Evolutionary conservation across 2,888 invertebrate genomes (phyloP).

Genomic region (Caenorhabditis virilis): DNA sequence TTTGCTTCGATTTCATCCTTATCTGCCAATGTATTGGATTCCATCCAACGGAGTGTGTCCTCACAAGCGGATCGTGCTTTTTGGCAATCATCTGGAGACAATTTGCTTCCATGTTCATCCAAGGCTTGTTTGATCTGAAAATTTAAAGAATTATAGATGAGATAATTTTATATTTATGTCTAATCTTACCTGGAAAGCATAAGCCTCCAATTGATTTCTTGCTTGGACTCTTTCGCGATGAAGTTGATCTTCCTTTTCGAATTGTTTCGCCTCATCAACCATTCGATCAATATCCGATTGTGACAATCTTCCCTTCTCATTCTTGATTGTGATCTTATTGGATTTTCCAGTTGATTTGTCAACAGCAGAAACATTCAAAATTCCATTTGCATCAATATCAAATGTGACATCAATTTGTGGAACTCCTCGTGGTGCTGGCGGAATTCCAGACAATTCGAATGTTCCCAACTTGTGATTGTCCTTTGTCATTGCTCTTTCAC

Average conservation of each 20-base stretch:
- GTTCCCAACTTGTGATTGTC: conserved; percentile 69
- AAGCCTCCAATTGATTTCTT: conserved; percentile 84
- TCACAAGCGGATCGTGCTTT: conserved; percentile 84
- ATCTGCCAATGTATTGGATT: conserved; percentile 78
- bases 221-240: conserved; percentile 75
- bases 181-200: conserved; percentile 74
- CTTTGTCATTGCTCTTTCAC: conserved; percentile 71
- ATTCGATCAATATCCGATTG: conserved; percentile 86
- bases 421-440: conserved; percentile 67
- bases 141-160: no score
- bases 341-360: conserved; percentile 65
- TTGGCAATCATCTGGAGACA: conserved; percentile 82
- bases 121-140: conserved; percentile 57
- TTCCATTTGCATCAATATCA: no score
- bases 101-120: conserved; percentile 78
- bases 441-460: conserved; percentile 70
- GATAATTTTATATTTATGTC: no score
- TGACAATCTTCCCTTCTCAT: conserved; percentile 80
- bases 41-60: conserved; percentile 80
- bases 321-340: conserved; percentile 61
- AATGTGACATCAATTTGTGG: conserved; percentile 73
- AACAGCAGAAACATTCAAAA: conserved; percentile 62
- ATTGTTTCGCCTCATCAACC: conserved; percentile 90
- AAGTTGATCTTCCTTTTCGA: conserved; percentile 76
- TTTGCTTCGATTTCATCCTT: conserved; percentile 71